A percentile compares a stretch with the other conserved stretches of the same genome.
Conservation (phyloP, 1,140 invertebrate species). For the Drosophila insularis region DNA sequence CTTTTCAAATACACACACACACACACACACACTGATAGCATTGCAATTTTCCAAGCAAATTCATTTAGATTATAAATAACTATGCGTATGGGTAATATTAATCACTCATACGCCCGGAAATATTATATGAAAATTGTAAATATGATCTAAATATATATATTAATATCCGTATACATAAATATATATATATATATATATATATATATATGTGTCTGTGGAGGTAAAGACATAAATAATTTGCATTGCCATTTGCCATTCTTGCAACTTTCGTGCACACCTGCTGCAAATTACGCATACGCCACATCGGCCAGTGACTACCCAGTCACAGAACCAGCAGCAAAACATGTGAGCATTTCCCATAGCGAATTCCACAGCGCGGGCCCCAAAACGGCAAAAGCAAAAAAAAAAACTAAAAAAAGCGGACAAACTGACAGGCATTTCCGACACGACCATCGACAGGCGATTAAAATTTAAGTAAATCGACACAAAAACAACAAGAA, state of each 20-base stretch:
- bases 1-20: background rate
- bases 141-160: background rate
- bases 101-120: slow-evolving; percentile 55
- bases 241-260: background rate
- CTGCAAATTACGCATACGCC: slow-evolving; percentile 39
- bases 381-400: slow-evolving; percentile 5
- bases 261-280: slow-evolving; percentile 9
- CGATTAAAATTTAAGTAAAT: slow-evolving; percentile 50
- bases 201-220: background rate
- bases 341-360: slow-evolving; percentile 49
- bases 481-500: background rate
- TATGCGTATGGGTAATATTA: slow-evolving; percentile 50
- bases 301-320: slow-evolving; percentile 31
- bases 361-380: slow-evolving; percentile 21
- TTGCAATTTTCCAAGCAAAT: slow-evolving; percentile 8
- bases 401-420: slow-evolving; percentile 7
- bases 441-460: slow-evolving; percentile 55
- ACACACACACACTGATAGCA: too few species aligned
- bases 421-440: slow-evolving; percentile 69
- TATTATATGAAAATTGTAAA: background rate
- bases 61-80: slow-evolving; percentile 11
- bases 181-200: too few species aligned
- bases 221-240: background rate
- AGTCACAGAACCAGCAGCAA: slow-evolving; percentile 21
- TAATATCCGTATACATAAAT: background rate